These are phyloP conservation scores for Gracilinanus agilis DNA, from an alignment of 2,113 vertebrate species.

Conservation along the genomic window DNA sequence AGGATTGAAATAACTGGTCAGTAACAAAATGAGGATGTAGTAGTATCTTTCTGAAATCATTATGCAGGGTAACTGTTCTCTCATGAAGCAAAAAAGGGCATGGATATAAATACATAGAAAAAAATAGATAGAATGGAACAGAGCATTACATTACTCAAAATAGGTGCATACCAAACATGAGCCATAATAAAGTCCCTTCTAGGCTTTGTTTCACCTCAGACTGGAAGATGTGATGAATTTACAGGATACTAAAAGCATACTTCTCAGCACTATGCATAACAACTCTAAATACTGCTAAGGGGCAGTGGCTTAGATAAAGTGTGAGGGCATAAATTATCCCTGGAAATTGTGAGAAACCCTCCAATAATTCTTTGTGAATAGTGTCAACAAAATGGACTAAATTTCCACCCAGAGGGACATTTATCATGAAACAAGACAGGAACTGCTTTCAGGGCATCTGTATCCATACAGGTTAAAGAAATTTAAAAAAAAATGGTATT, in stretches of 20 bases:
- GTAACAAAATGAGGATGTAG: no score
- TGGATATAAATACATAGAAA: not conserved
- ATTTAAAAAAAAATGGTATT: not conserved
- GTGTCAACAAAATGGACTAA: not conserved
- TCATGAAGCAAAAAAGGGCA: not conserved
- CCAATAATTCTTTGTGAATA: not conserved
- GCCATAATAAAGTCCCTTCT: not conserved
- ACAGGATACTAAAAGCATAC: not conserved
- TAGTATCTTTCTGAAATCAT: no score
- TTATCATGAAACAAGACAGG: not conserved
- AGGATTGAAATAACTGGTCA: no score
- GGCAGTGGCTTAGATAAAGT: not conserved
- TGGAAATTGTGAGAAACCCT: not conserved
- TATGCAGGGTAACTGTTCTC: not conserved
- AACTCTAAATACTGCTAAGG: not conserved
- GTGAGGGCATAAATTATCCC: not conserved
- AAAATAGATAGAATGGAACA: not conserved
- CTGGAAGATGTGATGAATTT: not conserved
- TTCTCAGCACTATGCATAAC: not conserved
- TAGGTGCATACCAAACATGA: not conserved
- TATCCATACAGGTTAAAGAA: not conserved
- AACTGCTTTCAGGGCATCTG: not conserved
- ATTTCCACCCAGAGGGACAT: not conserved
- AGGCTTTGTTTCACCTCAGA: not conserved
- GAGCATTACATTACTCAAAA: not conserved